phyloP scores from a whole-genome alignment of 2,888 invertebrate genomes.

The Empis stercorea region DNA sequence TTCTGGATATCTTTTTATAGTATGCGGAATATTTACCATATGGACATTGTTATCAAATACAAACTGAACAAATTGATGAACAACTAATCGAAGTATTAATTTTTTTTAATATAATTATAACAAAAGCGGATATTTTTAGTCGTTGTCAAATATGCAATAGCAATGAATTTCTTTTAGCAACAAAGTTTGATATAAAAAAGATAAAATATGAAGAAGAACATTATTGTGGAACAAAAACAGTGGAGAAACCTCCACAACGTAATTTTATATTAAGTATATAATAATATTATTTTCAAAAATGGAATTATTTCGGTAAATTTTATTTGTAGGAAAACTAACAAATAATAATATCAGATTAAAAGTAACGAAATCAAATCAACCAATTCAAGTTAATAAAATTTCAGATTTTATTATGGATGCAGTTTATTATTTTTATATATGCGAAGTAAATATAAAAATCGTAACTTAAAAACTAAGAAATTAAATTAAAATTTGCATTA shows the following conservation, averaged over 20 bases:
- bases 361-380: constrained; percentile 7
- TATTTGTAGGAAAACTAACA: constrained; percentile 7
- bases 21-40: constrained; percentile 16
- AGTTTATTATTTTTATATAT: constrained; percentile 12
- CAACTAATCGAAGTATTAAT: constrained; percentile 54
- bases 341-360: constrained; percentile 4
- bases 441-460: constrained; percentile 7
- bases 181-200: constrained; percentile 1
- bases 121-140: constrained; percentile 52
- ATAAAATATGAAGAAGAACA: not conserved
- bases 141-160: constrained; percentile 54
- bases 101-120: constrained; percentile 51
- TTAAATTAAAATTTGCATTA: constrained; percentile 11
- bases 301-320: not conserved
- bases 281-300: not conserved
- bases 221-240: not conserved
- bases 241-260: constrained; percentile 3
- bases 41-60: constrained; percentile 39
- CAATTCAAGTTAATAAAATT: constrained; percentile 22
- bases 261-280: constrained; percentile 5
- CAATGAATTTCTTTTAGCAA: constrained; percentile 13
- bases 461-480: not conserved
- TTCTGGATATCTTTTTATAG: constrained; percentile 16
- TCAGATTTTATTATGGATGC: constrained; percentile 27
- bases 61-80: constrained; percentile 41